Base-by-base conservation (phyloP, 2,797 vertebrate species). In the Manis javanica region DNA sequence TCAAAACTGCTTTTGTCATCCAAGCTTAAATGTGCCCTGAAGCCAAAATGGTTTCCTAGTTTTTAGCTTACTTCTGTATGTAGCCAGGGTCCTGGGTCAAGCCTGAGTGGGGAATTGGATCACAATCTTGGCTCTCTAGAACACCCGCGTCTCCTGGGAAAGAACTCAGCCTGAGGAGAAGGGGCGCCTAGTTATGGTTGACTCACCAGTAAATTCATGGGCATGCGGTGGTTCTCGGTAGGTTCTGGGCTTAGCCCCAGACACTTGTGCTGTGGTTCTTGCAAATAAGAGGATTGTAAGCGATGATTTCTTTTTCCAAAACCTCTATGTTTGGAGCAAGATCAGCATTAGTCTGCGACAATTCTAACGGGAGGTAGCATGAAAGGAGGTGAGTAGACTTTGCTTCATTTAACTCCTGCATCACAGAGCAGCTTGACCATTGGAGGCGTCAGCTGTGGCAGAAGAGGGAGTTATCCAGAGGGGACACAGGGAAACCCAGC, bases 1-100 rank as follows among this genome's bases (percentile, higher is more conserved):
- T 71, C 31, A 46, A 92, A 91, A 71, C 63, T 82, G 37, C 78
- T 94, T 94, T 79, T 79, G 69, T 93, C 59, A 79, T 84, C 39
- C 53, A 63, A 57, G 31, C 34, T 93, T 24, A 63, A 68, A 94
- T 57, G 63, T 18, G 15, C 29, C 46, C 63, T 66, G 66, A 90
- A 79, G 55, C 23, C 57, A 78, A 81, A 69, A 74, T 13, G 16
- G 23, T 53, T 66, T 88, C 31, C 37, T 74, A 59, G 46, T 12
- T 91, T 79, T 42, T 10, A 59, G 29, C 13, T 91, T 63, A 26
- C 39, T 55, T 71, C 21, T 5, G 12, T 46, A 21, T 49, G 72
- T 79, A 79, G 79, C 8, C 55, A 42, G 13, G 31, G 31, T 63
- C 31, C 31, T 46, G 83, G 26, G 15, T 87, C 42, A 23, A 79